Percentiles rank a stretch among this genome's conserved stretches.
Conservation (phyloP, 2,888 invertebrate species). For the Drosophila sordidapex region DNA sequence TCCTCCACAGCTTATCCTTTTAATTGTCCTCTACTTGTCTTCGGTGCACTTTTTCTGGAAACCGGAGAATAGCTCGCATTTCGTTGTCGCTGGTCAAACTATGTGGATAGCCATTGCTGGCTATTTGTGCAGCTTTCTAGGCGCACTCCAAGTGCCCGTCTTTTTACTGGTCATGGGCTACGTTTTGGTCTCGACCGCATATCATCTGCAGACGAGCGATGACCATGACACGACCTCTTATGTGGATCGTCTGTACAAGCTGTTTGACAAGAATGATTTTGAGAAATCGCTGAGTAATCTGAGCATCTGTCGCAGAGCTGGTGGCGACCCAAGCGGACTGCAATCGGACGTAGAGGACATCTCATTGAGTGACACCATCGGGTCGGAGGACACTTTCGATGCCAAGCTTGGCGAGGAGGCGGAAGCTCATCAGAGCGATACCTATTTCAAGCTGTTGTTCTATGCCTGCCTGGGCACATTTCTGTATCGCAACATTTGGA, state of each 20-base stretch:
- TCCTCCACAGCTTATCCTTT: slow-evolving; percentile 88
- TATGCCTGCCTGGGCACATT: slow-evolving; percentile 94
- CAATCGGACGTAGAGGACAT: slow-evolving; percentile 80
- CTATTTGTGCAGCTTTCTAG: slow-evolving; percentile 90
- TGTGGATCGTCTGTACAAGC: slow-evolving; percentile 75
- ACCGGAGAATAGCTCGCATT: slow-evolving; percentile 88
- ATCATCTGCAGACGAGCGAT: slow-evolving; percentile 83
- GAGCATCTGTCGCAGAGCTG: slow-evolving; percentile 77
- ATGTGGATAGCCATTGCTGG: slow-evolving; percentile 92
- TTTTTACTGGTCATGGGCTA: slow-evolving; percentile 89
- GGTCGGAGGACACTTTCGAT: slow-evolving; percentile 76
- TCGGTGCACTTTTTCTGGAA: slow-evolving; percentile 91
- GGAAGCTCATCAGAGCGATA: slow-evolving; percentile 87
- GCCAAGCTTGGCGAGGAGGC: slow-evolving; percentile 65
- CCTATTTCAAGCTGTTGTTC: slow-evolving; percentile 91
- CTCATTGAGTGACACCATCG: slow-evolving; percentile 80
- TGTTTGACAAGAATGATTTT: slow-evolving; percentile 81
- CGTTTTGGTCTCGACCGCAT: slow-evolving; percentile 75
- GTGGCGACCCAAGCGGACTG: slow-evolving; percentile 66
- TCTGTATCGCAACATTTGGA: slow-evolving; percentile 94
- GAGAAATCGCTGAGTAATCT: slow-evolving; percentile 81
- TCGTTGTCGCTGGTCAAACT: slow-evolving; percentile 89
- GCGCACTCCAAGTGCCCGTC: slow-evolving; percentile 90
- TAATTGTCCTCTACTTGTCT: slow-evolving; percentile 89
- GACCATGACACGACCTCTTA: slow-evolving; percentile 62